Percentiles rank a stretch among this genome's conserved stretches.
phyloP scores from a whole-genome alignment of 2,888 invertebrate species.

The Chrysolina haemoptera region DNA sequence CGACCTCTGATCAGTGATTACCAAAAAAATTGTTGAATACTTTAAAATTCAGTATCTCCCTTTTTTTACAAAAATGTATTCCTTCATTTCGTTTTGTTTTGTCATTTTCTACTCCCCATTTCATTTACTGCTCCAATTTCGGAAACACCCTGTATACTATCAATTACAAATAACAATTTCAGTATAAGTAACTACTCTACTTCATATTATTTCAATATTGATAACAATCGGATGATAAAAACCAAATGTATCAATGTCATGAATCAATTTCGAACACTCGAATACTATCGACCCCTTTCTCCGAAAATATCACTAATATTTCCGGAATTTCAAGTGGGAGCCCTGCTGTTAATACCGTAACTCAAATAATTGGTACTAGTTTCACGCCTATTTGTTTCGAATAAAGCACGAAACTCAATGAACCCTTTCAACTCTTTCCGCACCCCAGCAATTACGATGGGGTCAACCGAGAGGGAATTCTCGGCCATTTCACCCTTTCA shows the following conservation, averaged over 20 bases:
- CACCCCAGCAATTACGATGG: constrained; percentile 45
- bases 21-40: too few species aligned
- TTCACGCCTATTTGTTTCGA: constrained; percentile 45
- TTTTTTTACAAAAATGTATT: too few species aligned
- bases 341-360: constrained; percentile 34
- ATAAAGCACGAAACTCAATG: constrained; percentile 37
- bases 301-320: constrained; percentile 31
- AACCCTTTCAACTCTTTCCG: constrained; percentile 51
- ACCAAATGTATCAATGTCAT: not conserved
- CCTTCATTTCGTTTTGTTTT: too few species aligned
- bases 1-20: too few species aligned
- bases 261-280: constrained; percentile 1
- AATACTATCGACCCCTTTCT: constrained; percentile 15
- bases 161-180: too few species aligned
- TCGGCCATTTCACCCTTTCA: constrained; percentile 46
- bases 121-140: too few species aligned
- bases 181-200: too few species aligned
- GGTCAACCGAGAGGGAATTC: constrained; percentile 28
- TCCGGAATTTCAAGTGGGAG: constrained; percentile 30
- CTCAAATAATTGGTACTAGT: constrained; percentile 46
- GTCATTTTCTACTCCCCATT: too few species aligned
- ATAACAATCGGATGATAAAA: too few species aligned
- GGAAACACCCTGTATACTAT: too few species aligned
- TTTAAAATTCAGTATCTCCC: too few species aligned
- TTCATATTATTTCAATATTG: too few species aligned